Evolutionary conservation across 2,888 invertebrate genomes (phyloP).

Genomic region (Himalopsyche japonica): DNA sequence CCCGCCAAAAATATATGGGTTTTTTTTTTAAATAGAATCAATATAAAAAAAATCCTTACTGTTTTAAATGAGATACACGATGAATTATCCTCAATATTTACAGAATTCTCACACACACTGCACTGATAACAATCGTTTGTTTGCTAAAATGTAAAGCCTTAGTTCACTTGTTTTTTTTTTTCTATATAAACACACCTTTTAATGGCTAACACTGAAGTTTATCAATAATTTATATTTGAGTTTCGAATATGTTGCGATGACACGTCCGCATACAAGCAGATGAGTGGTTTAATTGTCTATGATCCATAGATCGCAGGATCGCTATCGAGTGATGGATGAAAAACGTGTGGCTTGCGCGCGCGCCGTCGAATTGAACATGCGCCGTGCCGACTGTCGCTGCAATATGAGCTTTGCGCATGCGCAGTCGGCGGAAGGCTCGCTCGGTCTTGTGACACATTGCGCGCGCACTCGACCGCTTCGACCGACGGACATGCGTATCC

Average conservation of each 20-base stretch:
- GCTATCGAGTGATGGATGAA: conserved; percentile 7
- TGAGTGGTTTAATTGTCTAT: neutral
- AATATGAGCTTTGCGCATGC: conserved; percentile 1
- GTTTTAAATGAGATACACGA: neutral
- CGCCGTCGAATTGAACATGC: conserved; percentile 14
- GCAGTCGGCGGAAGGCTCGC: neutral
- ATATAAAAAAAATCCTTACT: neutral
- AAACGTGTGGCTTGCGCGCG: conserved; percentile 4
- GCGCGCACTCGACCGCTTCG: conserved; percentile 24
- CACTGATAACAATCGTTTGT: neutral
- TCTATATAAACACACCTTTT: too few species aligned
- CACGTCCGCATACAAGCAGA: neutral
- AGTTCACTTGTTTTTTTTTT: too few species aligned
- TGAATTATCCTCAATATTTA: neutral
- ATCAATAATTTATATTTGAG: too few species aligned
- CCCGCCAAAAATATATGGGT: too few species aligned
- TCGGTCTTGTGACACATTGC: conserved; percentile 5
- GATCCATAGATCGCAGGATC: conserved; percentile 27
- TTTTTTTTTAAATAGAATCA: neutral
- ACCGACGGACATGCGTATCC: conserved; percentile 11
- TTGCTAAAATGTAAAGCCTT: too few species aligned
- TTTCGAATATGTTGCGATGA: neutral
- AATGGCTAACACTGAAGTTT: too few species aligned
- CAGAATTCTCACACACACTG: neutral
- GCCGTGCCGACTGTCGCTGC: conserved; percentile 20